Evolutionary conservation across 1,140 invertebrate genomes (phyloP), one percentile per base, ranked within the genome.

Genomic region (Drosophila aff.): DNA sequence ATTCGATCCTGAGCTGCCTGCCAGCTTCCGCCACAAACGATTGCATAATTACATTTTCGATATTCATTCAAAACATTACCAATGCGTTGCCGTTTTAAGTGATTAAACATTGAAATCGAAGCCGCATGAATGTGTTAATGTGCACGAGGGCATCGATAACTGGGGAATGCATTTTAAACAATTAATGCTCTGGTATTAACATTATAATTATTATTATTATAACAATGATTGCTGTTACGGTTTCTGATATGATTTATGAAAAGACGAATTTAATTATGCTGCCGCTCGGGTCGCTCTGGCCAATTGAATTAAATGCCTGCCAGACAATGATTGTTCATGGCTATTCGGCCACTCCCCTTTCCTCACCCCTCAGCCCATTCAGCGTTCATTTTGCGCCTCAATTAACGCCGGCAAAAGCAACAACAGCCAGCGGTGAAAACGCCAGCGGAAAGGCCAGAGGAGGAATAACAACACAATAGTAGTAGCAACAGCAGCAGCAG

Each of bases 241-340:
- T 44, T 6, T 23, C 50, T 49, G 59, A 52, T 64, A 49, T 41
- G 59, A 75, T 75, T 55, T 75, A 76, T 58, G 72, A 61, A 71
- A 59, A 72, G 18, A 31, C 21, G 16, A 79, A 61, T 61, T 79
- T 72, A 79, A 79, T 79, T 79, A 72, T 72, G 67, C 44, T 15
- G 40, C 43, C n/a, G 26, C 49, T 41, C 36, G 36, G 36, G 36
- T 38, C 36, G 38, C 33, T 41, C n/a, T 18, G 18, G 31, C 59
- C 66, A 79, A 79, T 79, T 79, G 76, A 79, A 79, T 79, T 79
- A 79, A 79, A 79, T 65, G 76, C 65, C 66, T 55, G 67, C 49
- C 66, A 33, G 65, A 31, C 65, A 69, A 60, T 58, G 58, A 77
- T 44, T 64, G 75, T 52, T 40, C 59, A 43, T 55, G 52, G 33